Evolutionary conservation across 2,113 vertebrate species (phyloP), one percentile per base, ranked within the genome.

Genomic region (Leucopsar rothschildi): DNA sequence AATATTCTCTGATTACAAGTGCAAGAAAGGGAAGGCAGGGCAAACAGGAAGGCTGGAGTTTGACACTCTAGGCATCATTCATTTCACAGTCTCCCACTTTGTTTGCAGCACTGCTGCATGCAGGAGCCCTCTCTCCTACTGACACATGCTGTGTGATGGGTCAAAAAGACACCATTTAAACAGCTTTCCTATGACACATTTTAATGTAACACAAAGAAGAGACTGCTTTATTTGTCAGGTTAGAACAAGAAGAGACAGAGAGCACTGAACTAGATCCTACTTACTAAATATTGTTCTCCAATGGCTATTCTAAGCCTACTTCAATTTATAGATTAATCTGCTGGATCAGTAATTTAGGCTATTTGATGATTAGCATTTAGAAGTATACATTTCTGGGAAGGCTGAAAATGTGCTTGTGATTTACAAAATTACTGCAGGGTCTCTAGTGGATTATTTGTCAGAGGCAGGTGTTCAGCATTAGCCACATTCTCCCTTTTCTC

Each of bases 371-470:
- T 52, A 50, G 57, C 69, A 8, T 65, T 82, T 33, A 56, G 55
- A 64, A 91, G n/a, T 4, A 22, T 12, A 19, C 12, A 7, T 80
- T 88, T 78, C 72, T 68, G 65, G 50, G 77, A 47, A 71, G 50
- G 73, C 45, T 89, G 81, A 75, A 95, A 95, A 91, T 61, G 61
- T 87, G 84, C 70, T 70, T 57, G 60, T 57, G 84, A 91, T 94
- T 94, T 82, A 61, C 78, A 91, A 69, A 93, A 91, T 75, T 39
- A 64, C 73, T n/a, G 66, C 12, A 7, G 60, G 56, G 88, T 90
- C 90, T 88, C 94, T 12, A 27, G 76, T 29, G 91, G 81, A 39
- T 60, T 24, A 47, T 86, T 87, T 93, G 83, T 82, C 49, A 65
- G 84, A 84, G 45, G 56, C 86, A 92, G 91, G 92, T 66, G 81